Base-by-base conservation (phyloP, 2,113 vertebrate species). In the Psittacula cyanocephala region DNA sequence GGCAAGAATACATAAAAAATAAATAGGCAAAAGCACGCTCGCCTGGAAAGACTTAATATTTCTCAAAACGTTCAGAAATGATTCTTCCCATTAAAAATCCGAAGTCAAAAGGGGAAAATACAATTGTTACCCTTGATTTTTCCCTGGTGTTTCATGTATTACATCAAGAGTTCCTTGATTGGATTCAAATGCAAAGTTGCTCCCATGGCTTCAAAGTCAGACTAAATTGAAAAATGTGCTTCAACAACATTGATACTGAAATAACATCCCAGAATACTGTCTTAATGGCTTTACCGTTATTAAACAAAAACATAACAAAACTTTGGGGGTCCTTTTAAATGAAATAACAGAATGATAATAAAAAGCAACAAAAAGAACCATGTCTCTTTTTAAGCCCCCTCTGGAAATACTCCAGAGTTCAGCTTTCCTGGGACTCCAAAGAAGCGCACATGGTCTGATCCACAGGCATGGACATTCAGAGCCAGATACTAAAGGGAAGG, bases 141-240 rank as follows among this genome's bases (percentile, higher is more conserved):
- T 95, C 93, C 92, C 95, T 90, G 62, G 90, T 96, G 96, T 79
- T 97, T 88, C 85, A 96, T 97, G 96, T 96, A 86, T 95, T 95
- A 96, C 96, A 95, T 95, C 90, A 94, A 93, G 92, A 93, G 86
- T 55, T 90, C 77, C 88, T 90, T 97, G 93, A 97, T 90, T 97
- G 96, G 95, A 96, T 96, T 97, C 95, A 95, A 97, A 96, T 93
- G 93, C 55, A 92, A 94, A 96, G 92, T 84, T 96, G 88, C 91
- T 96, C 96, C 95, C 90, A 88, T 86, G 86, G 96, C 93, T 96
- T 97, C 93, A 96, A 96, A 97, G 96, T 88, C 92, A 91, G 68
- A 86, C 55, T 96, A 95, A 96, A 96, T 84, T 93, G 93, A 97
- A 96, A 96, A 96, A 96, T 75, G 91, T 3, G 0, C 82, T 95